Evolutionary conservation across 1,140 invertebrate genomes (phyloP).

Genomic region (Himalopsyche phryganea): DNA sequence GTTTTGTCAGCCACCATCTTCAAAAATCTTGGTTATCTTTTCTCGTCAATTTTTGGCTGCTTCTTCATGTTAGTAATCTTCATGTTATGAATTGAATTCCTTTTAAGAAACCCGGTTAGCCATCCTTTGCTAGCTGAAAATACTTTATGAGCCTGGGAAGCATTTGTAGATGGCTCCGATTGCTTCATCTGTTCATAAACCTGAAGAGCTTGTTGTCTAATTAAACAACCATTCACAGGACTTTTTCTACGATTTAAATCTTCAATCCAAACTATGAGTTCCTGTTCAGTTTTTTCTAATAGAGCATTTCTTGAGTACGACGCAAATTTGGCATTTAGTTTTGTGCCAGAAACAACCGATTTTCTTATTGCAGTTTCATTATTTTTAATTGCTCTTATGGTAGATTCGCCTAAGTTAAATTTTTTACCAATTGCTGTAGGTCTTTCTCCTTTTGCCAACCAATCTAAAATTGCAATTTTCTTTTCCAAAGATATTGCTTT

Average conservation of each 20-base stretch:
- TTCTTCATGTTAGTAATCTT: constrained; percentile 34
- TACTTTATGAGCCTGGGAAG: constrained; percentile 7
- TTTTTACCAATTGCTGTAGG: neutral
- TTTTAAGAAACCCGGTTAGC: constrained; percentile 40
- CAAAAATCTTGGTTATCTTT: constrained; percentile 34
- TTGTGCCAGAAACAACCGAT: constrained; percentile 7
- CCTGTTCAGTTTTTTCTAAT: constrained; percentile 16
- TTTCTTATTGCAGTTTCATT: constrained; percentile 10
- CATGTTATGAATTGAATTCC: constrained; percentile 38
- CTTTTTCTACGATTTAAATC: constrained; percentile 8
- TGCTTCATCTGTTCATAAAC: constrained; percentile 16
- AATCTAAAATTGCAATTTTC: constrained; percentile 6
- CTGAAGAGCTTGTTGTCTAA: constrained; percentile 11
- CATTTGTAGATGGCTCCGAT: neutral
- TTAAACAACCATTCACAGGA: constrained; percentile 19
- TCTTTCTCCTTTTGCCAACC: constrained; percentile 1
- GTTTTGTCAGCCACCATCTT: constrained; percentile 38
- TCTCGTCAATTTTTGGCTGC: constrained; percentile 28
- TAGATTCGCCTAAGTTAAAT: constrained; percentile 8
- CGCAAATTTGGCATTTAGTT: constrained; percentile 5
- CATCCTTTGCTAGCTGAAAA: constrained; percentile 42
- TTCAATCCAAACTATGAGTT: constrained; percentile 17
- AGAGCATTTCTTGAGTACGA: constrained; percentile 14
- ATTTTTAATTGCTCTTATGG: constrained; percentile 15
- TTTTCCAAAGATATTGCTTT: neutral